Evolutionary conservation across 2,113 vertebrate genomes (phyloP), one percentile per base, ranked within the genome.

Genomic region (Sorex araneus): DNA sequence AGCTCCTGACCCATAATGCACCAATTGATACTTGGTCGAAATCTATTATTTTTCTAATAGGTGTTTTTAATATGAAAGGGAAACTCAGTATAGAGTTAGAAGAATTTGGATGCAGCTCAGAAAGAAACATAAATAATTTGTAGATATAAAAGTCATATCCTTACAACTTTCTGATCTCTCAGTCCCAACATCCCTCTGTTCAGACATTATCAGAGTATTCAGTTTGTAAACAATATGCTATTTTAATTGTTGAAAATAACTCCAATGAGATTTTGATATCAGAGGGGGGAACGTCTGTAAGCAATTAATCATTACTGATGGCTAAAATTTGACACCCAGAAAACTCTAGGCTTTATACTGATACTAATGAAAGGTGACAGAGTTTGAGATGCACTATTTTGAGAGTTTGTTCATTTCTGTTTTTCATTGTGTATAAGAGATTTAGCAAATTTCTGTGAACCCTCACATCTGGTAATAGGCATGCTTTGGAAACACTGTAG

Each of bases 381-480:
- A 75, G 7, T 84, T 80, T 81, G 40, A 76, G 94, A 43, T 80
- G 40, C 3, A n/a, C 2, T 5, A 88, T 82, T 63, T 76, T 28
- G 13, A 80, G 40, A 54, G 34, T 54, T 25, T 50, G 11, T 27
- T 78, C 78, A 13, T 71, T 77, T 90, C 27, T 27, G 34, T 79
- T 70, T 75, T 78, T 5, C 16, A 28, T 3, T 50, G 47, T 3
- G 25, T 10, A 1, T 8, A 45, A 40, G 36, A 57, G 43, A 77
- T 87, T 63, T 67, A 57, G 16, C 3, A 43, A 45, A 21, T 1
- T 12, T 85, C 18, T 36, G 8, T 23, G 13, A 30, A 21, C 47
- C 19, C 13, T 28, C 19, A 10, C 25, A 79, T 34, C 13, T 73
- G 16, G 27, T 64, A 28, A 8, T 40, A 64, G 21, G 63, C 23